Conservation (phyloP, 2,797 vertebrate species). For the Mareca strepera region DNA sequence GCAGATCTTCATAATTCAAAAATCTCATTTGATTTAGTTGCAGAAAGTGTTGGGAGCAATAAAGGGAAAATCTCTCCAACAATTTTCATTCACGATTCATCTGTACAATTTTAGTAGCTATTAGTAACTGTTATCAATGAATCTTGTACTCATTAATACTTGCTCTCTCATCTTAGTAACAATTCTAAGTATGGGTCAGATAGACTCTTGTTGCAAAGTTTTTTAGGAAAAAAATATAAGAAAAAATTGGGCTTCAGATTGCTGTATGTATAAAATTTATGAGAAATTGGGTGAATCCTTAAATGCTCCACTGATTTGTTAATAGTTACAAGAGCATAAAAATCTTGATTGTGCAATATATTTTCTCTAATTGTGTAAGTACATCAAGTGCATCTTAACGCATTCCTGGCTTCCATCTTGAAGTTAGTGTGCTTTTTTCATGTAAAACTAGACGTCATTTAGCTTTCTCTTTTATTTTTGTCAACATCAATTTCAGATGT, state of each 20-base stretch:
- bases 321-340: background rate
- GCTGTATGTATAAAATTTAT: background rate
- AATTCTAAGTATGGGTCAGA: background rate
- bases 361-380: background rate
- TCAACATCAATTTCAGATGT: background rate
- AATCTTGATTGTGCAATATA: background rate
- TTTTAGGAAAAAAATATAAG: background rate
- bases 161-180: background rate
- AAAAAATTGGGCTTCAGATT: background rate
- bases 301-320: background rate
- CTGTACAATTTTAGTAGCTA: background rate
- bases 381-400: background rate
- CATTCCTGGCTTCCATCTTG: background rate
- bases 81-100: background rate
- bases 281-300: background rate
- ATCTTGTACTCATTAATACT: background rate
- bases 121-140: background rate
- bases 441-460: background rate
- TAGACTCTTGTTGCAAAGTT: background rate
- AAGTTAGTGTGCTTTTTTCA: background rate
- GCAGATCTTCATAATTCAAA: background rate
- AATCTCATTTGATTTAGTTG: background rate
- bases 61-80: background rate
- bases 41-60: background rate
- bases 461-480: background rate